Conservation (phyloP, 2,888 invertebrate genomes). For the Drosophila parthenogenetica region DNA sequence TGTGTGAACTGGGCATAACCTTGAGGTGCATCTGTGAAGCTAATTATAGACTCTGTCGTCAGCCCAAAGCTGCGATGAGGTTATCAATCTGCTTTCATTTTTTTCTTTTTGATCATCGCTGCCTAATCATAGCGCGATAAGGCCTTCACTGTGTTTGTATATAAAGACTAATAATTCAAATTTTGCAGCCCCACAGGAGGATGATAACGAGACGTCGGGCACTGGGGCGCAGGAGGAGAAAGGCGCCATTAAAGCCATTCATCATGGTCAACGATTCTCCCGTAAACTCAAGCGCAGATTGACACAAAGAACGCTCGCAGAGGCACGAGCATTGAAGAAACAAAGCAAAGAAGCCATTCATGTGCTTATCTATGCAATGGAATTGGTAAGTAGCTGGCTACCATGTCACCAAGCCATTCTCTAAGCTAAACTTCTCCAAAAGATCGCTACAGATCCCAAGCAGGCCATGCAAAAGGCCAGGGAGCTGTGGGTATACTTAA, state of each 20-base stretch:
- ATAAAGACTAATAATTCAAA: conserved; percentile 21
- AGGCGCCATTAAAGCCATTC: conserved; percentile 90
- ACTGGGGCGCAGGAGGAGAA: conserved; percentile 63
- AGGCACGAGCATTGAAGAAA: conserved; percentile 92
- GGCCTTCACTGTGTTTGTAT: conserved; percentile 19
- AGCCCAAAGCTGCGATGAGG: conserved; percentile 41
- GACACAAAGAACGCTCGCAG: conserved; percentile 91
- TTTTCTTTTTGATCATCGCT: conserved; percentile 8
- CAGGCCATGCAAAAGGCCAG: conserved; percentile 90
- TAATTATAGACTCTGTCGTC: conserved; percentile 56
- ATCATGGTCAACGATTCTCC: conserved; percentile 91
- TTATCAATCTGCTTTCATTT: conserved; percentile 50
- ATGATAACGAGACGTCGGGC: conserved; percentile 67
- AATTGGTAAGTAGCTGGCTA: conserved; percentile 87
- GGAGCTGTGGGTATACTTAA: conserved; percentile 89
- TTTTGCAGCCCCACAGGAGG: conserved; percentile 67
- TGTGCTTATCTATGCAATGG: conserved; percentile 91
- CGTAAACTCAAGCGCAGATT: conserved; percentile 91
- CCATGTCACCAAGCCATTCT: neutral
- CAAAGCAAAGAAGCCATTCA: conserved; percentile 91
- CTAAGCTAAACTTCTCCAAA: conserved; percentile 1
- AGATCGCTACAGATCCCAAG: conserved; percentile 93
- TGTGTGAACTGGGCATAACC: conserved; percentile 14
- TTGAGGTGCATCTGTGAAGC: conserved; percentile 29
- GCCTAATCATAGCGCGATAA: conserved; percentile 59